phyloP scores from a whole-genome alignment of 2,113 vertebrate genomes.

The Rhea pennata region DNA sequence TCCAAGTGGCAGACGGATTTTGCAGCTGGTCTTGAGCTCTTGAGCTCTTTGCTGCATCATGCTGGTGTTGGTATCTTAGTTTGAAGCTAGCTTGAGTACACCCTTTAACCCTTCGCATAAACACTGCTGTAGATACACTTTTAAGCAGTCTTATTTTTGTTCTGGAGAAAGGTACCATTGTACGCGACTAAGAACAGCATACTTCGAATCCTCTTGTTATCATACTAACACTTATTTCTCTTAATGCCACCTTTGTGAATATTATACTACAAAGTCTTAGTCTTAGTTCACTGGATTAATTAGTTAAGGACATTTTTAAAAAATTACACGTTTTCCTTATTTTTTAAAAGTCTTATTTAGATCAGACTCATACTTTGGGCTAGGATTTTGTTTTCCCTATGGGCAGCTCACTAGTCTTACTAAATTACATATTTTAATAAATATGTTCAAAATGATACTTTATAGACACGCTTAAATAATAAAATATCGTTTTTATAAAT shows the following conservation, averaged over 20 bases:
- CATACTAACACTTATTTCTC: background rate
- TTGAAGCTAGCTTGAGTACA: background rate
- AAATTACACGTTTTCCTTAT: background rate
- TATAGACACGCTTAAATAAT: background rate
- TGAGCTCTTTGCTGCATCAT: background rate
- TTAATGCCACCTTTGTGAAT: background rate
- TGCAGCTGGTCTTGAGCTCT: background rate
- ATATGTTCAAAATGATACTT: background rate
- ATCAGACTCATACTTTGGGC: background rate
- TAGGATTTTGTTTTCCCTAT: background rate
- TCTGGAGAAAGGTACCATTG: background rate
- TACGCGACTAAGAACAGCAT: background rate
- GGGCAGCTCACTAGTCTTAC: background rate
- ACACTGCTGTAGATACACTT: background rate
- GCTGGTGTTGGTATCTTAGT: rapidly evolving
- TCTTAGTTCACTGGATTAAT: background rate
- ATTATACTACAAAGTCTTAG: background rate
- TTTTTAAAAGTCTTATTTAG: background rate
- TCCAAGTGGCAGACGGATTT: background rate
- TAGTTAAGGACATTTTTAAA: background rate
- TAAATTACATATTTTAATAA: background rate
- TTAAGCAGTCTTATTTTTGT: background rate
- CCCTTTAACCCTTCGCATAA: background rate
- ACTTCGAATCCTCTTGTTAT: background rate
- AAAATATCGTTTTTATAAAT: background rate